phyloP scores from a whole-genome alignment of 2,797 vertebrate species.

The Podarcis lilfordi region DNA sequence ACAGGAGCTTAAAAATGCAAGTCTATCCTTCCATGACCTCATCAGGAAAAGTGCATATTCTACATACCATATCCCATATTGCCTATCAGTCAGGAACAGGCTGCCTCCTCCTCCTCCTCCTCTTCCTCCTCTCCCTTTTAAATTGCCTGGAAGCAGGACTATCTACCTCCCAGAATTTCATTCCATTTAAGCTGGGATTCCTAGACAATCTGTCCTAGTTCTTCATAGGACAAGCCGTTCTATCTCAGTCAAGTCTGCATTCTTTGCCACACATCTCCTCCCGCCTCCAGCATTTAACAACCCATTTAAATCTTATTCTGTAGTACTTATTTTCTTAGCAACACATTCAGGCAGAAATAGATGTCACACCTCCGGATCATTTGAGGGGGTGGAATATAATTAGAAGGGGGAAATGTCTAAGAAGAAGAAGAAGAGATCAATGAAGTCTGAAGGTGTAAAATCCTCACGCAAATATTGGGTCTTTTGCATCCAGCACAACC shows the following conservation, averaged over 20 bases:
- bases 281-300: slow-evolving; percentile 45
- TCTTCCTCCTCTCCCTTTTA: background rate
- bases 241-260: slow-evolving; percentile 50
- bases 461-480: slow-evolving; percentile 21
- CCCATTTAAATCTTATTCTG: slow-evolving; percentile 47
- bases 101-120: slow-evolving; percentile 14
- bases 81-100: slow-evolving; percentile 33
- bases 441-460: slow-evolving; percentile 16
- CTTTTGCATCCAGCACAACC: slow-evolving; percentile 7
- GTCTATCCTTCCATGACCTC: background rate
- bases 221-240: slow-evolving; percentile 53
- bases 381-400: slow-evolving; percentile 58
- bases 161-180: slow-evolving; percentile 51
- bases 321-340: slow-evolving; percentile 46
- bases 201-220: slow-evolving; percentile 56
- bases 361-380: slow-evolving; percentile 46
- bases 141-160: slow-evolving; percentile 57
- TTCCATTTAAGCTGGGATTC: slow-evolving; percentile 52
- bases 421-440: slow-evolving; percentile 55
- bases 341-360: slow-evolving; percentile 44
- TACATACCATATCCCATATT: background rate
- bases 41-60: background rate
- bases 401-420: slow-evolving; percentile 33
- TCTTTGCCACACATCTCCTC: slow-evolving; percentile 50
- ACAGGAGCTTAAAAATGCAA: background rate